A percentile compares a stretch with the other conserved stretches of the same genome.
phyloP scores from a whole-genome alignment of 2,888 invertebrate species.

The Drosophila barbarae region DNA sequence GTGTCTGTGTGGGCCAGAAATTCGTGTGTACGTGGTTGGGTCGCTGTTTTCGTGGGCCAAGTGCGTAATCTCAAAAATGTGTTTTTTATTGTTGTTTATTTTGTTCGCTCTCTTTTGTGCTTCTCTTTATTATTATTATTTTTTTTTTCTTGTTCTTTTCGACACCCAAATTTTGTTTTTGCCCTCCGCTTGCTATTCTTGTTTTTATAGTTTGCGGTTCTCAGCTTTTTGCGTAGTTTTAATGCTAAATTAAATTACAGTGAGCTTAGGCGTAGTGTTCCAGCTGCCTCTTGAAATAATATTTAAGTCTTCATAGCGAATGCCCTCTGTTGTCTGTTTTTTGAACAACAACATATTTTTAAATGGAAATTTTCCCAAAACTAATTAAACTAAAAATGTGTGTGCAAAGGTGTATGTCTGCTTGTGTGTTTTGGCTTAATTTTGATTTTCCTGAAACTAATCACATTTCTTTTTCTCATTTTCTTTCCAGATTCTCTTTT shows the following conservation, averaged over 20 bases:
- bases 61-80: constrained; percentile 58
- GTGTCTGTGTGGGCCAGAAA: constrained; percentile 7
- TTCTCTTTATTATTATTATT: constrained; percentile 12
- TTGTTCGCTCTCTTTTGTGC: constrained; percentile 34
- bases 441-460: constrained; percentile 29
- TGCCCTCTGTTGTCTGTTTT: constrained; percentile 5
- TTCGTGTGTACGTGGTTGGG: constrained; percentile 14
- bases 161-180: constrained; percentile 26
- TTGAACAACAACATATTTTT: constrained; percentile 31
- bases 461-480: constrained; percentile 11
- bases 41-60: constrained; percentile 22
- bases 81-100: constrained; percentile 32
- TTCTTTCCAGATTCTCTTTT: constrained; percentile 67
- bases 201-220: constrained; percentile 50
- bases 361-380: constrained; percentile 55
- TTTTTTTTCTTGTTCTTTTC: constrained; percentile 9
- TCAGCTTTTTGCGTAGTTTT: constrained; percentile 66
- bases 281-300: background rate
- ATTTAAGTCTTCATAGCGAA: no score
- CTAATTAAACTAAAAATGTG: constrained; percentile 41
- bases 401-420: constrained; percentile 27
- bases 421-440: background rate
- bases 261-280: background rate
- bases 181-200: constrained; percentile 3
- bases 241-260: constrained; percentile 27